A percentile compares a stretch with the other conserved stretches of the same genome.
phyloP scores from a whole-genome alignment of 2,888 invertebrate species.

The Stratiomys singularior region DNA sequence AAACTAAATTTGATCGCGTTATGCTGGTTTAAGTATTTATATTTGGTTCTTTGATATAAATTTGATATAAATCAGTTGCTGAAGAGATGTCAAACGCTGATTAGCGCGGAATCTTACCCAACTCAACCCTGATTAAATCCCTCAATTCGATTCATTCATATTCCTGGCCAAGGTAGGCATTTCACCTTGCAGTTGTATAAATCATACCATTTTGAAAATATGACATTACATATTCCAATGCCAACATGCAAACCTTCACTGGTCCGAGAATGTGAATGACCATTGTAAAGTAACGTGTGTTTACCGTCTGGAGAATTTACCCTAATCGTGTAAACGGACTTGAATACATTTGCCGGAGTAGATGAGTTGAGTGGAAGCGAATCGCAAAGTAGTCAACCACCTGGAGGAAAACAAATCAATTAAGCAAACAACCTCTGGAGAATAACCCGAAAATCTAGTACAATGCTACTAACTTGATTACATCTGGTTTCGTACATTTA shows the following conservation, averaged over 20 bases:
- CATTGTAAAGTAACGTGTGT: constrained; percentile 21
- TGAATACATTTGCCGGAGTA: not conserved
- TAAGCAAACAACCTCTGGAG: constrained; percentile 43
- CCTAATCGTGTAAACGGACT: not conserved
- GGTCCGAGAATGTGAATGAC: not conserved
- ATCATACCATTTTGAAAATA: constrained; percentile 29
- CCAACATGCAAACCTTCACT: too few species aligned
- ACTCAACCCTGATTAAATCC: too few species aligned
- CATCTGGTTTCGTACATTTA: constrained; percentile 7
- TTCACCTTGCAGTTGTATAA: constrained; percentile 37
- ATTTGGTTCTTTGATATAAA: too few species aligned
- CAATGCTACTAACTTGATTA: constrained; percentile 42
- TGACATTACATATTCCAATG: constrained; percentile 26
- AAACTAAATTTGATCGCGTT: not conserved
- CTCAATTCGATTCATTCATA: not conserved
- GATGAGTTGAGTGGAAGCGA: not conserved
- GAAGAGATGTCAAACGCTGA: too few species aligned
- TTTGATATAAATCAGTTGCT: too few species aligned
- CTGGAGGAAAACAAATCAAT: constrained; percentile 45
- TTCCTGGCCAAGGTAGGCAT: not conserved
- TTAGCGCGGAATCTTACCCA: too few species aligned
- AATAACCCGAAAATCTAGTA: constrained; percentile 42
- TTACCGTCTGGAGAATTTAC: constrained; percentile 37
- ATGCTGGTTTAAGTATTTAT: too few species aligned
- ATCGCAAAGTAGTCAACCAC: constrained; percentile 12